These are phyloP conservation scores for Neodon shergylaensis DNA, from an alignment of 2,113 vertebrate species.

Conservation along the genomic window DNA sequence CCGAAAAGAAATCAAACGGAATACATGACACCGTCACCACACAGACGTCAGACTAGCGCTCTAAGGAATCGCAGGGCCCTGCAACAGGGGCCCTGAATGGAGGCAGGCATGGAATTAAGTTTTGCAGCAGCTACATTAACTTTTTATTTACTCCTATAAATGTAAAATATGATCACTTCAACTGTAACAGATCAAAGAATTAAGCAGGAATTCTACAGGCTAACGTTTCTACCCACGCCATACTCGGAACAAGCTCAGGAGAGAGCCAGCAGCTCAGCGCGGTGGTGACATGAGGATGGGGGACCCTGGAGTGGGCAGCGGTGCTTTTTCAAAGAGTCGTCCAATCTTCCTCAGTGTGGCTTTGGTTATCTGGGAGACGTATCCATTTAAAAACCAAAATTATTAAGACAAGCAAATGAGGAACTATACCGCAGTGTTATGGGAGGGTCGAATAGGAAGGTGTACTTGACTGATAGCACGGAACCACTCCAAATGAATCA, in stretches of 20 bases:
- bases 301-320: background rate
- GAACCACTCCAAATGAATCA: background rate
- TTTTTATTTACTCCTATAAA: background rate
- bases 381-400: conserved; percentile 32
- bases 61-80: background rate
- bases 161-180: background rate
- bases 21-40: background rate
- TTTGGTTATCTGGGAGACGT: background rate
- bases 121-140: background rate
- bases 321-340: background rate
- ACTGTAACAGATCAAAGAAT: background rate
- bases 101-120: background rate
- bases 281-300: background rate
- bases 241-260: background rate
- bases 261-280: background rate
- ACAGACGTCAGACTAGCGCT: background rate
- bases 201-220: background rate
- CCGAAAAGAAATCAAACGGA: background rate
- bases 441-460: background rate
- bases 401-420: background rate
- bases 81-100: background rate
- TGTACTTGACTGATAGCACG: no score
- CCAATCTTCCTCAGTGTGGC: background rate
- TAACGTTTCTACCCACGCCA: background rate
- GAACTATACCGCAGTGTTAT: background rate